Base-by-base conservation (phyloP, 2,113 vertebrate genomes). In the Cepphus grylle region DNA sequence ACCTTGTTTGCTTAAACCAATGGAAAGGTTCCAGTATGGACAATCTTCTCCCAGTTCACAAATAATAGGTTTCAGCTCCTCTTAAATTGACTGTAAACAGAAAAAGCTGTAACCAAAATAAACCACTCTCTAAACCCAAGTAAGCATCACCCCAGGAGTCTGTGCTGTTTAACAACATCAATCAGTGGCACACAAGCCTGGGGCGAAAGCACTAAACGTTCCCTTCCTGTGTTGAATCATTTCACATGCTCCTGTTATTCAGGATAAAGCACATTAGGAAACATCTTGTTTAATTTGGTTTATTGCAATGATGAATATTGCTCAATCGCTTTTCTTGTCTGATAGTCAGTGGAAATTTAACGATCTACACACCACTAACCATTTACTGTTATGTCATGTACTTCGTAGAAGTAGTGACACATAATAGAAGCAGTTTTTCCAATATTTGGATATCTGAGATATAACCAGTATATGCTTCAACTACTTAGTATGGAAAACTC, bases 61-160 rank as follows among this genome's bases (percentile, higher is more conserved):
- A 90, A 76, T 26, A 63, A 56, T 2, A 62, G 25, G 80, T 73
- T 66, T 65, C 52, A 80, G 45, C 25, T 92, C 13, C 22, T 69
- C 32, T 80, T 72, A 73, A 90, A 69, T 9, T 53, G 55, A 26
- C 42, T 77, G 50, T 69, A 91, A 94, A 85, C 22, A 90, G 74
- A 66, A 93, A 95, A 90, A 74, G 18, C 43, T 69, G 90, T 49
- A 87, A 91, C 70, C 43, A 95, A 93, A 94, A 92, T 66, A 80
- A 95, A 94, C 81, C 40, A 32, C 49, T 42, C 40, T 70, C 61
- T 78, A 86, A 90, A 92, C 6, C n/a, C 27, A 53, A 93, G 81
- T 10, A 58, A 86, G 71, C 12, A 49, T 55, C 8, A 62, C 73
- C 69, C 15, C 4, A 58, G 90, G 81, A 88, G 15, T 12, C 26